Conservation (phyloP, 1,140 invertebrate genomes). For the Drosophila busckii region DNA sequence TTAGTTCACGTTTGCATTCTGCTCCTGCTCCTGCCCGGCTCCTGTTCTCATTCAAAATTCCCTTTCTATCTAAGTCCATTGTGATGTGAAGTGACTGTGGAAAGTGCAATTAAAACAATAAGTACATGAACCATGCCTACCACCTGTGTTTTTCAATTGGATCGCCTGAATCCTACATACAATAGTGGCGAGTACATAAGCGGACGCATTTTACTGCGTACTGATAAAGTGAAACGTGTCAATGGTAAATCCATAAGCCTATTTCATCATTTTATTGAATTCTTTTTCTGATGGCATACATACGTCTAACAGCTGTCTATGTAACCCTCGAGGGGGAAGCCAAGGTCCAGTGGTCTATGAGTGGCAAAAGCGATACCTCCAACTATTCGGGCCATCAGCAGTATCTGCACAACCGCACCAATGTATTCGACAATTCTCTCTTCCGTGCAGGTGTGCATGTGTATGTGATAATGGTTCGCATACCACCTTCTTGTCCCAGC, state of each 20-base stretch:
- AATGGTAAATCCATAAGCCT: constrained; percentile 50
- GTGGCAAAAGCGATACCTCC: constrained; percentile 70
- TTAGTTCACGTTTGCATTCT: constrained; percentile 32
- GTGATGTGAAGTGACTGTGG: constrained; percentile 11
- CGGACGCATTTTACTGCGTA: constrained; percentile 64
- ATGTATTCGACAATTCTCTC: constrained; percentile 78
- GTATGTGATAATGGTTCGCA: constrained; percentile 79
- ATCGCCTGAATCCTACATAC: constrained; percentile 69
- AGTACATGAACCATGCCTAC: constrained; percentile 57
- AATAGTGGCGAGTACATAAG: constrained; percentile 74
- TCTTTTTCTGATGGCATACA: background rate
- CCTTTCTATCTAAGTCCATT: background rate
- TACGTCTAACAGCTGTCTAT: constrained; percentile 53
- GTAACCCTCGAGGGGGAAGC: constrained; percentile 74
- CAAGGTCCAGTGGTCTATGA: constrained; percentile 76
- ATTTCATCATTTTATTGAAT: no score
- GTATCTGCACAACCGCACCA: constrained; percentile 71
- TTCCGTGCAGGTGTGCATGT: constrained; percentile 81
- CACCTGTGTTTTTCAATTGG: constrained; percentile 71
- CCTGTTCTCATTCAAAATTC: no score
- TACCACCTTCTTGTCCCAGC: constrained; percentile 82
- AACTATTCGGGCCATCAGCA: constrained; percentile 74
- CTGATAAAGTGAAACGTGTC: constrained; percentile 71
- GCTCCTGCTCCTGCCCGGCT: constrained; percentile 1
- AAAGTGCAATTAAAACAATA: constrained; percentile 1